A percentile compares a stretch with the other conserved stretches of the same genome.
Conservation (phyloP, 2,888 invertebrate genomes). For the Cordilura impudica region DNA sequence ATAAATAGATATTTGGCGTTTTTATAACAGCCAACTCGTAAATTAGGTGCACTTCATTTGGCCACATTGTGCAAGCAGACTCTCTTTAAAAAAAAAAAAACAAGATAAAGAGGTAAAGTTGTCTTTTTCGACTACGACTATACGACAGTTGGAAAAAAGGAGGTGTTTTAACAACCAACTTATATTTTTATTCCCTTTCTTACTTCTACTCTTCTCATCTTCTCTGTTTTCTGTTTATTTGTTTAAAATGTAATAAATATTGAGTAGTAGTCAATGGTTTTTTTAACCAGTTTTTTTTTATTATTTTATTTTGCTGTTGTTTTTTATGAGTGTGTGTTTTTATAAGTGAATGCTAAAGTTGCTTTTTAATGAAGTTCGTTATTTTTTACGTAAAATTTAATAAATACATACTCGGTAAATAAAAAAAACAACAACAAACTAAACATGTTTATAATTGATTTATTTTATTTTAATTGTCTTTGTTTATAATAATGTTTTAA, state of each 20-base stretch:
- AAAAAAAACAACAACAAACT: slow-evolving; percentile 12
- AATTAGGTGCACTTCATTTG: too few species aligned
- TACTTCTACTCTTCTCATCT: slow-evolving; percentile 30
- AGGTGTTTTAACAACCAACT: slow-evolving; percentile 38
- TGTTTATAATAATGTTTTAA: slow-evolving; percentile 34
- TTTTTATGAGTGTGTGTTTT: background rate
- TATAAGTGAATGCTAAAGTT: slow-evolving; percentile 33
- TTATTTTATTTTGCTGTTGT: slow-evolving; percentile 7
- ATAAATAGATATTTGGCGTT: too few species aligned
- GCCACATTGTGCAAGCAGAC: background rate
- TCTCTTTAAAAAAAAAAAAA: background rate
- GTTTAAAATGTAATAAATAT: slow-evolving; percentile 77
- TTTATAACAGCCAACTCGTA: too few species aligned
- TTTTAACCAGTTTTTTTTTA: slow-evolving; percentile 11
- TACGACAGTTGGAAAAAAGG: slow-evolving; percentile 45
- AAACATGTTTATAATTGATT: slow-evolving; percentile 59
- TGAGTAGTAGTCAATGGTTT: slow-evolving; percentile 67
- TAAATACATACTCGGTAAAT: background rate
- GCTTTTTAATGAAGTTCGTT: slow-evolving; percentile 59
- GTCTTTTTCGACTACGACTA: slow-evolving; percentile 59
- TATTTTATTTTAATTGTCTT: slow-evolving; percentile 57
- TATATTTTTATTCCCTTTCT: background rate
- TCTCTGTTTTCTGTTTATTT: slow-evolving; percentile 71
- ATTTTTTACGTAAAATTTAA: slow-evolving; percentile 18
- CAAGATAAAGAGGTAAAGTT: background rate